phyloP scores from a whole-genome alignment of 1,140 invertebrate species.

The Drosophila funebris region DNA sequence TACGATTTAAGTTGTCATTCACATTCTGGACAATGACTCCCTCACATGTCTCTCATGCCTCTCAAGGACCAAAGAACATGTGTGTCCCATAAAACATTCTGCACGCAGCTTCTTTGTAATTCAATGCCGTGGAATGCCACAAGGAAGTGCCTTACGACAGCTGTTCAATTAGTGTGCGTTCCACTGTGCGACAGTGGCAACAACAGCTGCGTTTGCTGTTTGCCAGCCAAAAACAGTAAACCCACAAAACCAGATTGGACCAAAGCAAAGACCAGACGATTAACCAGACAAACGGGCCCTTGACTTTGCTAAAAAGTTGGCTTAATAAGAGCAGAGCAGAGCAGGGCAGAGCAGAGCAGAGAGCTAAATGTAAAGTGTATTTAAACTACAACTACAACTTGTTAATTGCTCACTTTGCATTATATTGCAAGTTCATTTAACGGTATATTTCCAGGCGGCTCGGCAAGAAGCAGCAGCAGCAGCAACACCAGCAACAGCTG shows the following conservation, averaged over 20 bases:
- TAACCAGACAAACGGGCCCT: slow-evolving; percentile 17
- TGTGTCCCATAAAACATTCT: not conserved
- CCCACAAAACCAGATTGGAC: not conserved
- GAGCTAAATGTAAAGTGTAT: slow-evolving; percentile 26
- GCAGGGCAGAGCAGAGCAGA: slow-evolving; percentile 11
- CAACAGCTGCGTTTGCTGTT: slow-evolving; percentile 52
- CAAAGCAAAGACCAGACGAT: not conserved
- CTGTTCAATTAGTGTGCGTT: slow-evolving; percentile 57
- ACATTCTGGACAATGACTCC: slow-evolving; percentile 41
- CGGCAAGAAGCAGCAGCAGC: slow-evolving; percentile 7
- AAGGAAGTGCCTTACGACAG: slow-evolving; percentile 52
- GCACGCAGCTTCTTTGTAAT: slow-evolving; percentile 20
- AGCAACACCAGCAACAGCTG: slow-evolving; percentile 24
- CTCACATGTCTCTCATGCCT: not conserved
- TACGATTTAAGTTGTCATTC: slow-evolving; percentile 13
- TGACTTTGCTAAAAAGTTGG: slow-evolving; percentile 40
- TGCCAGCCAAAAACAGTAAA: slow-evolving; percentile 31
- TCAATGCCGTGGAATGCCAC: slow-evolving; percentile 31
- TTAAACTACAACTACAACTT: slow-evolving; percentile 22
- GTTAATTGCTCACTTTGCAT: slow-evolving; percentile 77
- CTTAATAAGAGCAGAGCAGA: too few relatives aligned
- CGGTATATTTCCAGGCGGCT: slow-evolving; percentile 49
- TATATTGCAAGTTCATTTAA: slow-evolving; percentile 70
- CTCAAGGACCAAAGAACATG: not conserved
- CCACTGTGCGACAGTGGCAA: slow-evolving; percentile 24